Evolutionary conservation across 2,888 invertebrate species (phyloP), one percentile per base, ranked within the genome.

Genomic region (Orchesellides sinensis): DNA sequence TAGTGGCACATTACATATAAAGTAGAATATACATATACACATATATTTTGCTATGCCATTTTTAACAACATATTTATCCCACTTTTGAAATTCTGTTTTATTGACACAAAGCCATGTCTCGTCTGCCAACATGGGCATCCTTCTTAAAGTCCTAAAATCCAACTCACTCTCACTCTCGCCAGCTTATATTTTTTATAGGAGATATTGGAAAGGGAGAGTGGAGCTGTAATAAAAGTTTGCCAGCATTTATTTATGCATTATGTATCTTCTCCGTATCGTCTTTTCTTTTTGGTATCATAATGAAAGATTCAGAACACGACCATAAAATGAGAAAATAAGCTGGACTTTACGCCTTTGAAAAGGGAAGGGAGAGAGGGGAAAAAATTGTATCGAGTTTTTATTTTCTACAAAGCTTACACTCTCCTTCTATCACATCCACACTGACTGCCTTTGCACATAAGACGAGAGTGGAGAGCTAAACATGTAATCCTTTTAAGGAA

Each of bases 301-400:
- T 69, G 35, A 78, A 69, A 61, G 54, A 78, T 78, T 78, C 78
- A 61, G 25, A 69, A 61, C 78, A 83, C 81, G 73, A 23, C 6
- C 61, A 61, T 61, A 59, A 85, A 86, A 86, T 84, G 86, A 85
- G 85, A 85, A 87, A 87, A 83, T 86, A 87, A 87, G 87, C 86
- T 85, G 87, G 87, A 87, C 87, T 85, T 86, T 86, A 85, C 87
- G 86, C 78, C 61, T 85, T 47, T 52, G 29, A 75, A 45, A 68
- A 32, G n/a, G 14, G 25, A 54, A 56, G 45, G 56, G 29, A 17
- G 35, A 17, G 14, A 40, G 40, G 40, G 23, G 10, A 23, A 2
- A 25, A 56, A 56, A 56, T 10, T 52, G 52, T 21, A 52, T 21
- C 23, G 17, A 19, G 14, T 10, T 6, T 14, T 10, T 40, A 14